A percentile compares a stretch with the other conserved stretches of the same genome.
Evolutionary conservation across 37 sponge, comb jelly and placozoan genomes (phyloP).

Genomic region (Spongilla lacustris): DNA sequence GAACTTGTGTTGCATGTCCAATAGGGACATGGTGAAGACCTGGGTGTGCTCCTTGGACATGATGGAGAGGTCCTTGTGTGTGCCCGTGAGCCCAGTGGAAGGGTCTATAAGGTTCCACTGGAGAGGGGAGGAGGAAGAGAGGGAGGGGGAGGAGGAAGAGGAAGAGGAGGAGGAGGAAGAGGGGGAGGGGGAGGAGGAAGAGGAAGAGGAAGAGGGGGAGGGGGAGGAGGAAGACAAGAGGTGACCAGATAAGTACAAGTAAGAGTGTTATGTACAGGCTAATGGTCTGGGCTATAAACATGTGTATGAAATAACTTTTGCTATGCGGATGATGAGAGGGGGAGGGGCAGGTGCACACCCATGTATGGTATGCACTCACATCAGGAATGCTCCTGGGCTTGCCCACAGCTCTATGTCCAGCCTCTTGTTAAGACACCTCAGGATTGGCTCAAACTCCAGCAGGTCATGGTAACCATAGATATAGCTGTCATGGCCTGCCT

Average conservation of each 20-base stretch:
- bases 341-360: no score
- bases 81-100: conserved; percentile 76
- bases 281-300: no score
- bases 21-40: conserved; percentile 85
- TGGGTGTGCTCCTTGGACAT: conserved; percentile 80
- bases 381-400: conserved; percentile 62
- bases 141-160: no score
- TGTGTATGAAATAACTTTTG: no score
- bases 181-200: no score
- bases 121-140: no score
- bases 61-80: conserved; percentile 83
- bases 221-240: no score
- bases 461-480: conserved; percentile 56
- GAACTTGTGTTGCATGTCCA: conserved; percentile 85
- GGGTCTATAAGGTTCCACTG: conserved; percentile 81
- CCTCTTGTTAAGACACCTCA: conserved; percentile 53
- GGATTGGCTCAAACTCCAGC: conserved; percentile 51
- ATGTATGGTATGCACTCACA: conserved; percentile 37
- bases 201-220: no score
- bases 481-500: conserved; percentile 52
- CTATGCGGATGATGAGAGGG: no score
- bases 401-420: conserved; percentile 66
- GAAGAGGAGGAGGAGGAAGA: no score
- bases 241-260: no score
- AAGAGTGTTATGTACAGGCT: no score